Evolutionary conservation across 2,797 vertebrate genomes (phyloP), one percentile per base, ranked within the genome.

Genomic region (Syngnathus acus): DNA sequence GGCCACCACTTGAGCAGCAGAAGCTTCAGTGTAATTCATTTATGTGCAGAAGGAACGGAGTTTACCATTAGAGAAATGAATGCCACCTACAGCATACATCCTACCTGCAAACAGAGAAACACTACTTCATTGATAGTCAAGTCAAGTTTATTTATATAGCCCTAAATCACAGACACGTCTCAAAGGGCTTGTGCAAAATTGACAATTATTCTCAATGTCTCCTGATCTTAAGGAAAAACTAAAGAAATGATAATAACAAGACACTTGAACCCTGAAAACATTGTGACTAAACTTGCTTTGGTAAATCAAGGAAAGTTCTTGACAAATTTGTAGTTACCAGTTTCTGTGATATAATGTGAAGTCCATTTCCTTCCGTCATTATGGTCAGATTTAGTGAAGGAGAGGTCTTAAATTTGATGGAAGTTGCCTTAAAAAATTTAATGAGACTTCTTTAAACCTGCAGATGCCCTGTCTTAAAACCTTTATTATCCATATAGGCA

Each of bases 61-160:
- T 86, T 86, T 77, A 82, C 89, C 89, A 88, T 90, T 89, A 89
- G 82, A 89, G 82, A 85, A 86, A 88, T 89, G 87, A 89, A 87
- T 88, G 84, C 89, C 85, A 89, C 86, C 86, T 78, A 72, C 66
- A 2, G 64, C 21, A 40, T 14, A 71, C 39, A 65, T 65, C 73
- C 78, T 72, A 81, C 71, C 75, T 73, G 71, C 55, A 80, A 79
- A 80, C 23, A 50, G 32, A 32, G 32, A 32, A 17, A 6, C 62
- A 48, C 37, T 5, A 13, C 39, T 16, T 55, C n/a, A 23, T 11
- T 10, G 50, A 17, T 51, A 39, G 17, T 32, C 32, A 32, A 32
- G 32, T 32, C 32, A 32, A 4, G 32, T 32, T 32, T 32, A 32
- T 4, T 32, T 32, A 4, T 32, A 32, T 32, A 32, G 32, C 32